phyloP scores from a whole-genome alignment of 2,797 vertebrate species.

The Peromyscus attwateri region DNA sequence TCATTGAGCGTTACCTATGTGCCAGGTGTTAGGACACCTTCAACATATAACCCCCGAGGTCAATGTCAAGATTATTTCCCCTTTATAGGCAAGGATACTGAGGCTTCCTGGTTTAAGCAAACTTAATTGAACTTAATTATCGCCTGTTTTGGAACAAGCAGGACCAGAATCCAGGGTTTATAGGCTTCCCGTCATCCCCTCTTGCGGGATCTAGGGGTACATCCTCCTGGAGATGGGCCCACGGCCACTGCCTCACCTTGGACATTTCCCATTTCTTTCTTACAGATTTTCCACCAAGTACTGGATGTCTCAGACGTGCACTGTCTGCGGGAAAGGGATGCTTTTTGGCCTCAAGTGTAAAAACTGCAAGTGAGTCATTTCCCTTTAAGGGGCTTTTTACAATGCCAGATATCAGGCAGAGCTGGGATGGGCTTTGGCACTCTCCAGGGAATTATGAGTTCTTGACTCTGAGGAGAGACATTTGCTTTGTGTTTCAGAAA shows the following conservation, averaged over 20 bases:
- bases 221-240: not conserved
- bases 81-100: not conserved
- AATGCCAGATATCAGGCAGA: accelerated
- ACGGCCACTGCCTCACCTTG: too few species aligned
- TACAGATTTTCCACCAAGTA: conserved; percentile 99
- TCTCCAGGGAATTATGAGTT: accelerated
- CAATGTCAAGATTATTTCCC: not conserved
- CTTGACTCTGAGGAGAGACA: not conserved
- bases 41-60: not conserved
- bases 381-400: accelerated
- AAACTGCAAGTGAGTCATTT: conserved; percentile 98
- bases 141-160: not conserved
- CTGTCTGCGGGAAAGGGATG: conserved; percentile 99
- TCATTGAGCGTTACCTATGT: accelerated
- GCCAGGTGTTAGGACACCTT: not conserved
- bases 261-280: conserved; percentile 74
- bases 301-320: conserved; percentile 99
- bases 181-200: not conserved
- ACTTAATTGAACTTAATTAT: not conserved
- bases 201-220: not conserved
- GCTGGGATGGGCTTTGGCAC: accelerated
- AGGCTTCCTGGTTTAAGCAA: not conserved
- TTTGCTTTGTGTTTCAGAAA: conserved; percentile 7
- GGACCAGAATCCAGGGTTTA: not conserved
- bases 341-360: conserved; percentile 99